Evolutionary conservation across 2,113 vertebrate species (phyloP), one percentile per base, ranked within the genome.

Genomic region (Brachirus orientalis): DNA sequence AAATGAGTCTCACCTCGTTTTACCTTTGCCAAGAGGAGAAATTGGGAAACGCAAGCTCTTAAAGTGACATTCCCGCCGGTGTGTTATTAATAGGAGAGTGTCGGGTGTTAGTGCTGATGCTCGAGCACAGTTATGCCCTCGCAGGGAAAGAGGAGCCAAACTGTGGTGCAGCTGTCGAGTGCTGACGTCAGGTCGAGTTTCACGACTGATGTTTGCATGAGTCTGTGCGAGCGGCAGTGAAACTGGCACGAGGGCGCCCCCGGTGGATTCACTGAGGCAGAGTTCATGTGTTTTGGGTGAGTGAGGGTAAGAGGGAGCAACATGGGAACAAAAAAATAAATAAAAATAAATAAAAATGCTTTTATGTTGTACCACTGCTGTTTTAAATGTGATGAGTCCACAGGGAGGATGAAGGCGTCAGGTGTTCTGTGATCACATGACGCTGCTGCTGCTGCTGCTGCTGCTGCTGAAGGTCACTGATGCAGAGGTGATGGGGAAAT

Each of bases 121-220:
- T 85, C 85, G 75, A 72, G 80, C 84, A 77, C 59, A 77, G 82
- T 79, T 83, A 85, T 85, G 86, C 84, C 79, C 72, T 80, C 50
- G 46, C 62, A 68, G 69, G 72, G 89, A 86, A 91, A 91, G 63
- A 64, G 17, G 78, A 92, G 40, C 87, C 59, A 64, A 61, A 52
- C 61, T 35, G 36, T 14, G 40, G 40, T 56, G 61, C 91, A 93
- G 91, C 90, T 93, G 92, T 88, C 60, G 61, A 80, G 69, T 77
- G 65, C 64, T 55, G 63, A 76, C 38, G 3, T 50, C 47, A 72
- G 83, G 53, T 91, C 80, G 44, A 74, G 76, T 91, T 91, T 88
- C 89, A 85, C 58, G 75, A 46, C 73, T 59, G 55, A 40, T 70
- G 53, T 52, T 18, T 19, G 52, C 38, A 40, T n/a, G 64, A 13